A percentile compares a stretch with the other conserved stretches of the same genome.
Conservation (phyloP, 1,140 invertebrate species). For the Nylanderia fulva region DNA sequence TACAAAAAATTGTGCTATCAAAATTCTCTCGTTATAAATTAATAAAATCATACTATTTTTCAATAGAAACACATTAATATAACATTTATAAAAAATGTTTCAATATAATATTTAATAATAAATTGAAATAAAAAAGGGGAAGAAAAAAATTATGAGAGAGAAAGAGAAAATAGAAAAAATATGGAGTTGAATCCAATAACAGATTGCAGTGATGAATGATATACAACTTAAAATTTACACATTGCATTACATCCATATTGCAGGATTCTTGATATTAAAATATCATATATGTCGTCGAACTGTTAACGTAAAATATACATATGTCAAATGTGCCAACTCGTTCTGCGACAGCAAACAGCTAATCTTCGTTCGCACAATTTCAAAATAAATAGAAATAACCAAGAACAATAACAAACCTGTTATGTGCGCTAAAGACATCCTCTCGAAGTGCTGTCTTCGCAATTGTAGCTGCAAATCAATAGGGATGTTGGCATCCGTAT, state of each 20-base stretch:
- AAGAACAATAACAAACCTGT: slow-evolving; percentile 62
- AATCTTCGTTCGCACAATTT: neutral
- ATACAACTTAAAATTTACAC: neutral
- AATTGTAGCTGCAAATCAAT: slow-evolving; percentile 72
- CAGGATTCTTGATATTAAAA: neutral
- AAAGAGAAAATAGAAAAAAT: neutral
- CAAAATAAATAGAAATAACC: neutral
- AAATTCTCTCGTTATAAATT: too few relatives aligned
- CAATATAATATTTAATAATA: too few relatives aligned
- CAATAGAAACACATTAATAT: too few relatives aligned
- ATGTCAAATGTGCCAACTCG: too few relatives aligned
- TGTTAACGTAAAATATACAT: neutral
- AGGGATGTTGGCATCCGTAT: slow-evolving; percentile 23
- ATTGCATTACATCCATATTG: neutral
- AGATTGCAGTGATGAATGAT: neutral
- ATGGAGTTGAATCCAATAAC: neutral
- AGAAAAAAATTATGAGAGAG: too few relatives aligned
- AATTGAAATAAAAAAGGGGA: too few relatives aligned
- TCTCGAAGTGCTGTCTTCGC: slow-evolving; percentile 38
- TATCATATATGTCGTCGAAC: neutral
- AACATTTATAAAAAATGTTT: too few relatives aligned
- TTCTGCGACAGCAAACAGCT: neutral
- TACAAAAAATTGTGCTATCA: too few relatives aligned
- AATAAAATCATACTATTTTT: too few relatives aligned
- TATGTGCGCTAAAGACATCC: slow-evolving; percentile 62